Evolutionary conservation across 2,888 invertebrate species (phyloP), one percentile per base, ranked within the genome.

Genomic region (Caenorhabditis auriculariae): DNA sequence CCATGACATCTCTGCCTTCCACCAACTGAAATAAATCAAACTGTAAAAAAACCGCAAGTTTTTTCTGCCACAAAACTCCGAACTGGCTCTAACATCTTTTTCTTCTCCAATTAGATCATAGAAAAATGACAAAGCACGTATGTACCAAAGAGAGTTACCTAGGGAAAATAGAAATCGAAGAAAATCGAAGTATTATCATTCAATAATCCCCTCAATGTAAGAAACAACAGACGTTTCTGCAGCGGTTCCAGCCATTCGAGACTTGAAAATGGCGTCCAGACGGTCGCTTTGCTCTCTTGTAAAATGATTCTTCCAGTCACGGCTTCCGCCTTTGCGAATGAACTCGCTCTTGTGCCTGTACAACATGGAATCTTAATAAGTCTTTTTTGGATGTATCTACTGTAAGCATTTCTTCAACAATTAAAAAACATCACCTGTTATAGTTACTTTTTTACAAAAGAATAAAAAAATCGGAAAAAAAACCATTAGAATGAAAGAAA

Each of bases 231-330:
- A 66, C 66, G 42, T 39, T 29, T 66, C 65, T 35, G 67, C 67
- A 5, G 45, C 54, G 23, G 70, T 67, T 19, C 63, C 67, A 12
- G 63, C 70, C 19, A 62, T 56, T 32, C 65, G 62, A 9, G 59
- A 48, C 5, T 51, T 47, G 50, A 58, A 69, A 15, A 71, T 49
- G 2, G 62, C 54, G 54, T 79, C 78, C 47, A 80, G 52, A 4
- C 72, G 63, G 44, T 76, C 73, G 21, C 74, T 75, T 47, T 80
- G 80, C 51, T 77, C 76, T 29, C 62, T 45, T 24, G 64, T 75
- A 58, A 80, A 68, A 51, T 80, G 66, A 49, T 79, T 79, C 62
- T 76, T 77, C 80, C 80, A 80, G 54, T 80, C 78, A 9, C 78
- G 61, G 32, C 61, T 69, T 38, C 74, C 72, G 7, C 80, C 80